Evolutionary conservation across 2,113 vertebrate genomes (phyloP), one percentile per base, ranked within the genome.

Genomic region (Odontophorus gujanensis): DNA sequence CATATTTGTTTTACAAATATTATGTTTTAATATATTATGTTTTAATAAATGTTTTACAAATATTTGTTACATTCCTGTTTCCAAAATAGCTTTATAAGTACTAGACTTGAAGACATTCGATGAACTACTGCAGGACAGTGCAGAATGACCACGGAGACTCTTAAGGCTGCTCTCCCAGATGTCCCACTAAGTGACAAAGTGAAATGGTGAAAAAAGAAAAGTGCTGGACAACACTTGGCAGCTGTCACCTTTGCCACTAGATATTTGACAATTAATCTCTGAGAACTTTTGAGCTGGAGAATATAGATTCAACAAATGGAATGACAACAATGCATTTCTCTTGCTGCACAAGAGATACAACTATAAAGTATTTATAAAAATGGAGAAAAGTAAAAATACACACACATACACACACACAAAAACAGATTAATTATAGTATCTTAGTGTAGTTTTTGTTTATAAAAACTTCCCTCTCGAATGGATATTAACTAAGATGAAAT

Each of bases 391-490:
- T 53, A 85, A 78, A 93, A 67, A 36, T 69, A 57, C 40, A 40
- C 40, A 40, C 40, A 40, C 40, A 40, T 40, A 11, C 40, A 40
- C 40, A 40, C 40, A 40, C 40, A 40, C 30, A 13, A 88, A 87
- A 89, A 50, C 10, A 79, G 24, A 16, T 25, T 74, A 19, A 63
- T 75, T 42, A 55, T 19, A 90, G 71, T 82, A 71, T 21, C 89
- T 94, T 73, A 85, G 38, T 80, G 48, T 75, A 45, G 51, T 47
- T 94, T 93, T 90, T 94, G 73, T 62, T 59, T 81, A 87, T 69
- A 91, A 88, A 77, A 92, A 95, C 17, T 32, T 50, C 47, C 59
- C 55, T 83, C 81, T 87, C 90, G 95, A 91, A 92, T 53, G 30
- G 50, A 38, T 80, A 78, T 93, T 87, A 84, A 92, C 82, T 81